Evolutionary conservation across 2,888 invertebrate genomes (phyloP).

Genomic region (Latrodectus hesperus): DNA sequence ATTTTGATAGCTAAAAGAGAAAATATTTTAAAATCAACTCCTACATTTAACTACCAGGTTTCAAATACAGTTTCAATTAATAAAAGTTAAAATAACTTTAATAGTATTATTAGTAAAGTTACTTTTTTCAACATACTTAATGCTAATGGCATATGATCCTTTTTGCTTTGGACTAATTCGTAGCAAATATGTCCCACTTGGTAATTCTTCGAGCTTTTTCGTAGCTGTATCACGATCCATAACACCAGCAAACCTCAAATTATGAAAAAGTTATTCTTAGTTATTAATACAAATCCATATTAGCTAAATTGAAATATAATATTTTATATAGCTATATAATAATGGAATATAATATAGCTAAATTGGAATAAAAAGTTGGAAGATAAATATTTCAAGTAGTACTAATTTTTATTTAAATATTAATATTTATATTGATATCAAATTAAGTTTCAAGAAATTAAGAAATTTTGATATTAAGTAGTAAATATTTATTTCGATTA

Average conservation of each 20-base stretch:
- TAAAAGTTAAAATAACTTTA: background rate
- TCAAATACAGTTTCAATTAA: background rate
- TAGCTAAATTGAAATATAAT: no score
- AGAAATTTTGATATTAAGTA: no score
- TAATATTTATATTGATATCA: no score
- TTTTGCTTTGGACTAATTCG: slow-evolving; percentile 72
- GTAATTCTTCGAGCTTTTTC: slow-evolving; percentile 70
- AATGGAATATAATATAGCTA: no score
- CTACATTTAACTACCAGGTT: background rate
- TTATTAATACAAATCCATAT: no score
- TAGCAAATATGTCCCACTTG: slow-evolving; percentile 72
- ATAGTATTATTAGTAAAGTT: background rate
- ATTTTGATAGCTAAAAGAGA: slow-evolving; percentile 68
- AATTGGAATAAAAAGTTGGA: no score
- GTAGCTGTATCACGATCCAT: slow-evolving; percentile 72
- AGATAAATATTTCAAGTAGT: no score
- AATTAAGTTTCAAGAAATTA: no score
- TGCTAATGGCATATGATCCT: slow-evolving; percentile 72
- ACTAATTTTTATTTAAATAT: no score
- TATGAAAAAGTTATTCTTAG: background rate
- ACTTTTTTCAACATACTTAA: slow-evolving; percentile 70
- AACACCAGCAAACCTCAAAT: slow-evolving; percentile 71
- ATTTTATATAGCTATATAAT: no score
- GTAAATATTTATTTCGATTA: no score
- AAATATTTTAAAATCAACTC: background rate